These are phyloP conservation scores for Callocephalon fimbriatum DNA, from an alignment of 2,113 vertebrate species.

Conservation along the genomic window DNA sequence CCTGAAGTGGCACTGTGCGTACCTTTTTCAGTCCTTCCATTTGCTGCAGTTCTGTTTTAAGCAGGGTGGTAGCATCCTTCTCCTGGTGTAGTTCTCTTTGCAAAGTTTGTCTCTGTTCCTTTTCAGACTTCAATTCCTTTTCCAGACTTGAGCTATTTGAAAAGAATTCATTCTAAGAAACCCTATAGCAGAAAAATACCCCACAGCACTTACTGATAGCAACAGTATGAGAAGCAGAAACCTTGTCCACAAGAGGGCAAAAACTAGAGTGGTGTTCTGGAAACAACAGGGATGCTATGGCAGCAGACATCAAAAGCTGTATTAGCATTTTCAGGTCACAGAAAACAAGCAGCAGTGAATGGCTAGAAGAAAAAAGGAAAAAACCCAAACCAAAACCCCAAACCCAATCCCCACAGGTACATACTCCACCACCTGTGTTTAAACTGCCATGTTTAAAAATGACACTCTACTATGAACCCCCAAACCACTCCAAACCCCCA, in stretches of 20 bases:
- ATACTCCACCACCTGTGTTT: neutral
- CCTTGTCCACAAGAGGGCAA: neutral
- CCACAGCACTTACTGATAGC: neutral
- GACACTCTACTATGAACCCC: neutral
- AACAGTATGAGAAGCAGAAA: neutral
- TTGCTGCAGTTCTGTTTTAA: conserved; percentile 92
- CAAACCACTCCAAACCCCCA: neutral
- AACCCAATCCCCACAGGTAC: neutral
- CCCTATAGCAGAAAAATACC: neutral
- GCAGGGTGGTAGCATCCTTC: conserved; percentile 86
- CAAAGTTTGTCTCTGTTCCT: conserved; percentile 89
- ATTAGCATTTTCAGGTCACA: neutral
- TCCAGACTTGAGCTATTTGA: conserved; percentile 86
- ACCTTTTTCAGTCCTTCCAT: conserved; percentile 90
- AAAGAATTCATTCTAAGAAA: conserved; percentile 8
- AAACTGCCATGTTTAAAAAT: neutral
- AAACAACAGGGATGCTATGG: neutral
- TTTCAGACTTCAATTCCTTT: conserved; percentile 89
- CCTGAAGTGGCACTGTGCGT: neutral
- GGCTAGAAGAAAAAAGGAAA: neutral
- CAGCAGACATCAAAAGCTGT: neutral
- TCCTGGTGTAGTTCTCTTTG: conserved; percentile 89
- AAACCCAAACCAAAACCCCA: neutral
- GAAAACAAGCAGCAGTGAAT: neutral
- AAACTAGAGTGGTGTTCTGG: neutral